Evolutionary conservation across 2,888 invertebrate genomes (phyloP), one percentile per base, ranked within the genome.

Genomic region (Tricholauxania praeusta): DNA sequence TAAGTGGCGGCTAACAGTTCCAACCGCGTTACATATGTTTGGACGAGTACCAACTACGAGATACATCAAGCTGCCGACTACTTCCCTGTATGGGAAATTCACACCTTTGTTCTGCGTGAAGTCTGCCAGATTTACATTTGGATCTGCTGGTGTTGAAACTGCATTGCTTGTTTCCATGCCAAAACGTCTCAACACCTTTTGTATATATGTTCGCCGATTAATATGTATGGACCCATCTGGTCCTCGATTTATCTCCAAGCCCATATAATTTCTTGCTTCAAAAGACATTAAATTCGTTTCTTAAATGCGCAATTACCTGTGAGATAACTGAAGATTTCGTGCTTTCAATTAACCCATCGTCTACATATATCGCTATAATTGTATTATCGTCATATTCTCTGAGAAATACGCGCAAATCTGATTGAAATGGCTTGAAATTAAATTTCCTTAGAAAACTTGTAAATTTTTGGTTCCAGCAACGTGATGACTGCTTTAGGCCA

Each of bases 41-140:
- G 78, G 77, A 65, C 78, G 71, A 2, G 77, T 74, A 57, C 72
- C 76, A 55, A 77, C 74, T 22, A 76, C 74, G 47, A 78, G 63
- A 72, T 77, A 78, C 72, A 78, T 78, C 2, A 78, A 69, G 55
- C 72, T 76, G 12, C 76, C 78, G 15, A 78, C 73, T 28, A 73
- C 78, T 74, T 79, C 76, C 72, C 78, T 59, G 32, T 76, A 78
- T 60, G 78, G 77, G 71, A 74, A 79, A 17, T 22, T 12, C 22
- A 22, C 3, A 22, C 22, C 3, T 2, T 22, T 22, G 22, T 53
- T 14, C 49, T n/a, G 49, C 22, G 10, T 10, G n/a, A 51, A 64
- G 17, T 62, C n/a, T 22, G 22, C 22, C 22, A 22, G 3, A 22
- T 22, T 22, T 2, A 22, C 3, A 1, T 22, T 22, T 3, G 3